These are phyloP conservation scores for Acrocephalus arundinaceus DNA, from an alignment of 2,113 vertebrate genomes.

Conservation along the genomic window DNA sequence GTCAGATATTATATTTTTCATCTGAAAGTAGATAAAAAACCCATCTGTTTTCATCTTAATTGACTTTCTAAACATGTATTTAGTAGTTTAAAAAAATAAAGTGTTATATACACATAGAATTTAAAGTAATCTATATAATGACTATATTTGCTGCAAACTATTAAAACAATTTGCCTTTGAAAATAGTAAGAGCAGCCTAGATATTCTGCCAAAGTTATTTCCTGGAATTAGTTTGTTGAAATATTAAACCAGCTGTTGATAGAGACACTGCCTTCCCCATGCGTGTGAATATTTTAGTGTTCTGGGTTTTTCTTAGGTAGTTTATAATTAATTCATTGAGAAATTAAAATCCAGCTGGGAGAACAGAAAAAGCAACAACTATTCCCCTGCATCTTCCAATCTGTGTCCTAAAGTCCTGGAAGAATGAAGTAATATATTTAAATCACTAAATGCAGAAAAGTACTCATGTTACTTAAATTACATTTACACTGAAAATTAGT, in stretches of 20 bases:
- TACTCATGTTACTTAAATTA: neutral
- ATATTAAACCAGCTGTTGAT: neutral
- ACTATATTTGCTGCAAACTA: neutral
- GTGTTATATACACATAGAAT: neutral
- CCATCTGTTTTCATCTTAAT: neutral
- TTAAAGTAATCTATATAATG: neutral
- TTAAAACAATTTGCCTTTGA: neutral
- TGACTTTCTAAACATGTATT: neutral
- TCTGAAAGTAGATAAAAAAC: neutral
- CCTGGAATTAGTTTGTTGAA: neutral
- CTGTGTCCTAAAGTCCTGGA: neutral
- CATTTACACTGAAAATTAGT: neutral
- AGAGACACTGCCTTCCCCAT: neutral
- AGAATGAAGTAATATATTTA: neutral
- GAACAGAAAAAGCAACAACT: neutral
- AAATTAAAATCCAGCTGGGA: neutral
- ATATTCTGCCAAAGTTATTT: neutral
- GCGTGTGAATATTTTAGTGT: neutral
- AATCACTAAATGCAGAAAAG: neutral
- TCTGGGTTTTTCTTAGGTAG: neutral
- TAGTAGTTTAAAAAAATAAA: neutral
- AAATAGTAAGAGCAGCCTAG: neutral
- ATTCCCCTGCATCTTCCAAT: neutral
- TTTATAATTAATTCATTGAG: neutral
- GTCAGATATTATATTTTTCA: neutral